These are phyloP conservation scores for Drosophila subquinaria DNA, from an alignment of 2,888 invertebrate genomes.

Conservation along the genomic window DNA sequence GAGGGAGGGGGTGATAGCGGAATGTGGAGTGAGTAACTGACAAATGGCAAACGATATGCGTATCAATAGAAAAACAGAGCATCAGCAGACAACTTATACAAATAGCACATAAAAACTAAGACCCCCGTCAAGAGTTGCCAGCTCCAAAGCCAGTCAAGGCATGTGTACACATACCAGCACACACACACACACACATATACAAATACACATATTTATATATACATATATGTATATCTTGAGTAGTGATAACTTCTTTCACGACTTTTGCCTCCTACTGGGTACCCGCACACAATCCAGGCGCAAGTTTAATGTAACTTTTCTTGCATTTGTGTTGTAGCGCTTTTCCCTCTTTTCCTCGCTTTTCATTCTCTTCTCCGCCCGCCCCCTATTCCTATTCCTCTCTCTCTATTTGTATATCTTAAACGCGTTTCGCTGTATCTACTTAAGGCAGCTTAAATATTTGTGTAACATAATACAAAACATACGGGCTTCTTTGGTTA, in stretches of 20 bases:
- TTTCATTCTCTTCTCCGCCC: constrained; percentile 18
- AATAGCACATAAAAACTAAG: constrained; percentile 66
- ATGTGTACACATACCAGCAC: constrained; percentile 17
- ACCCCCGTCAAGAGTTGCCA: constrained; percentile 23
- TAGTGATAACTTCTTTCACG: no score
- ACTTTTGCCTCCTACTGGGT: constrained; percentile 74
- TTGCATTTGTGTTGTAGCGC: constrained; percentile 53
- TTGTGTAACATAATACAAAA: constrained; percentile 81
- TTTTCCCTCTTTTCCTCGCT: constrained; percentile 65
- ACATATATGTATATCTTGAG: constrained; percentile 54
- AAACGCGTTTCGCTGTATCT: constrained; percentile 81
- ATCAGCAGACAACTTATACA: constrained; percentile 74
- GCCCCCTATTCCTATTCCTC: neutral
- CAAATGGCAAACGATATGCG: constrained; percentile 78
- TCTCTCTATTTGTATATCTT: constrained; percentile 73
- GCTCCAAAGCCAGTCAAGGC: constrained; percentile 23
- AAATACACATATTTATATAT: no score
- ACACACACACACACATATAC: no score
- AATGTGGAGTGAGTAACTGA: constrained; percentile 13
- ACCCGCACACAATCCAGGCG: constrained; percentile 44
- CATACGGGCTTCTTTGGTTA: constrained; percentile 80
- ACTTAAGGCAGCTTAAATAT: constrained; percentile 80
- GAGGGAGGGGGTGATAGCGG: neutral
- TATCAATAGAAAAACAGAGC: constrained; percentile 71
- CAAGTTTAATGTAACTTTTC: constrained; percentile 74